These are phyloP conservation scores for Bubo scandiacus DNA, from an alignment of 2,113 vertebrate genomes.

Conservation along the genomic window DNA sequence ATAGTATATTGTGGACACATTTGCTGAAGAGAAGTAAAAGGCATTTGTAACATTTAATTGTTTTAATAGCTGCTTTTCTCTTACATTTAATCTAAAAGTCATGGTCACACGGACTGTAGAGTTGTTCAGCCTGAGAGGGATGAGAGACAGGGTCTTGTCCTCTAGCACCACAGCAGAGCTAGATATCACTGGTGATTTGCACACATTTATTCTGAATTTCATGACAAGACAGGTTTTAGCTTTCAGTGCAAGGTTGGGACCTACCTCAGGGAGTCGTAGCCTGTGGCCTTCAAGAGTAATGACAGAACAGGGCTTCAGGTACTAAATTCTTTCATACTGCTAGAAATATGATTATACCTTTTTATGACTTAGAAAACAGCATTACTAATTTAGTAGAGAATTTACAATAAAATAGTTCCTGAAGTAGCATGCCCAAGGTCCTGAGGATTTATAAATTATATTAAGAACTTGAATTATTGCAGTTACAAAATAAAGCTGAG, in stretches of 20 bases:
- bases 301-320: background rate
- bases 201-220: background rate
- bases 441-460: conserved; percentile 44
- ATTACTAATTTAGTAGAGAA: conserved; percentile 49
- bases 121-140: background rate
- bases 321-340: background rate
- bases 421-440: conserved; percentile 6
- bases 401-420: conserved; percentile 20
- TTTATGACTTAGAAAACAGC: conserved; percentile 43
- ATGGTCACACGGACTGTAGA: background rate
- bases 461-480: conserved; percentile 34
- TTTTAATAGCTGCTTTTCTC: background rate
- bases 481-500: conserved; percentile 25
- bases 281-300: background rate
- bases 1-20: background rate
- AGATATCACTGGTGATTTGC: rapidly evolving
- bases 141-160: background rate
- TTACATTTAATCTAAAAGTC: background rate
- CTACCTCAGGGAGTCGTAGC: background rate
- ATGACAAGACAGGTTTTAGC: background rate
- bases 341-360: background rate
- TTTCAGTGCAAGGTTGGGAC: background rate
- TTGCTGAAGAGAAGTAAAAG: background rate
- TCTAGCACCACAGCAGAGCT: background rate
- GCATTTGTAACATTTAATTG: background rate